A percentile compares a stretch with the other conserved stretches of the same genome.
Conservation (phyloP, 2,888 invertebrate genomes). For the Sturmia bella region DNA sequence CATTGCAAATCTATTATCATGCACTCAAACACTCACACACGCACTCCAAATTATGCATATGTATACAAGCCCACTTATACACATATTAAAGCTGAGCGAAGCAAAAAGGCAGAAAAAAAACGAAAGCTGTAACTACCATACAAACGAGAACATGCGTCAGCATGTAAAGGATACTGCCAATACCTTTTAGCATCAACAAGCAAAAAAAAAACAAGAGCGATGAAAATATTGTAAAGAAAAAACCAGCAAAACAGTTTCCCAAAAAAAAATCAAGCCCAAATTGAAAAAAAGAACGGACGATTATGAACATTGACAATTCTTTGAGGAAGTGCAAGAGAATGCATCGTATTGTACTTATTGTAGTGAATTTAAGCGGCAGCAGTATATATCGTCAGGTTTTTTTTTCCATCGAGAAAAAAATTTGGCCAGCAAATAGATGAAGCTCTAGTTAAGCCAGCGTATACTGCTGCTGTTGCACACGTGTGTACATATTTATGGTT, state of each 20-base stretch:
- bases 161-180: conserved; percentile 69
- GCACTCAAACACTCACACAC: conserved; percentile 68
- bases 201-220: conserved; percentile 20
- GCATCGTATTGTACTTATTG: conserved; percentile 32
- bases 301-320: conserved; percentile 68
- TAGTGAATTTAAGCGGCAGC: not conserved
- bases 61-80: conserved; percentile 13
- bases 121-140: conserved; percentile 29
- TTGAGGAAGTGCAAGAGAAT: conserved; percentile 70
- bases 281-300: conserved; percentile 46
- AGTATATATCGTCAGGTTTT: conserved; percentile 37
- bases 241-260: conserved; percentile 32
- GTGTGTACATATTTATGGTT: conserved; percentile 63
- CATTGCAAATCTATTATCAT: conserved; percentile 69
- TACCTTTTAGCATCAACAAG: conserved; percentile 67
- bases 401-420: conserved; percentile 15
- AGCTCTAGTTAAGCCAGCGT: conserved; percentile 67
- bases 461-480: conserved; percentile 66
- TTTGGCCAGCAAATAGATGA: conserved; percentile 54
- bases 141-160: conserved; percentile 69
- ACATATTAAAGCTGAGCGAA: conserved; percentile 13
- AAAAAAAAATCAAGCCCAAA: conserved; percentile 21
- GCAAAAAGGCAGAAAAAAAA: conserved; percentile 12
- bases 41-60: conserved; percentile 57
- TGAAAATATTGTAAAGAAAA: conserved; percentile 27